Evolutionary conservation across 2,888 invertebrate species (phyloP), one percentile per base, ranked within the genome.

Genomic region (Mesochorus sp.): DNA sequence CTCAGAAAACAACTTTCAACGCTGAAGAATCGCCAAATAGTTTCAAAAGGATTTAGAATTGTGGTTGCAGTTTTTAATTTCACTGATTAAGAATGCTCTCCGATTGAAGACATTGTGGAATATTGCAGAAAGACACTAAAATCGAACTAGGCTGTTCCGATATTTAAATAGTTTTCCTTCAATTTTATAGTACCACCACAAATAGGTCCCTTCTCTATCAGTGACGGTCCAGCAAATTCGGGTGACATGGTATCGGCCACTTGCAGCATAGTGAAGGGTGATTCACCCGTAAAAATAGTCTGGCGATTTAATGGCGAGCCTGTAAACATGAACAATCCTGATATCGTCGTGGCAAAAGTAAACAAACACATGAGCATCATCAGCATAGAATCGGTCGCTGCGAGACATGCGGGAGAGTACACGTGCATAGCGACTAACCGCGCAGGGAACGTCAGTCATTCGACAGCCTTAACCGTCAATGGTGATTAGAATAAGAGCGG

Each of bases 231-330:
- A 66, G 89, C 91, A 24, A 90, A 91, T 82, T 90, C 89, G 76
- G 92, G 92, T 44, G 91, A 91, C 80, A 89, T 90, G 85, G 91
- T 91, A 37, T 90, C 91, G 59, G 88, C 92, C 8, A 94, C 94
- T 81, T 96, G 96, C 90, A 94, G 95, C 91, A 94, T 96, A 42
- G 93, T 94, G 55, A 95, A 96, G 91, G 96, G 97, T 49, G 97
- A 97, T 89, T 92, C 94, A 61, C 97, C 97, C 4, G 92, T 97
- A 34, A 93, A 94, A 86, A 94, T 97, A 67, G 93, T 93, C 64
- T 97, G 97, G 97, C 93, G 93, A 26, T 93, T 96, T 81, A 95
- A 96, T 84, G 92, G 91, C 37, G 81, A 82, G 51, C 76, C 80
- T 64, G 84, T 88, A 66, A 82, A 80, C 70, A 49, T 71, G 39